Conservation (phyloP, 2,113 vertebrate genomes). For the Prionailurus viverrinus region DNA sequence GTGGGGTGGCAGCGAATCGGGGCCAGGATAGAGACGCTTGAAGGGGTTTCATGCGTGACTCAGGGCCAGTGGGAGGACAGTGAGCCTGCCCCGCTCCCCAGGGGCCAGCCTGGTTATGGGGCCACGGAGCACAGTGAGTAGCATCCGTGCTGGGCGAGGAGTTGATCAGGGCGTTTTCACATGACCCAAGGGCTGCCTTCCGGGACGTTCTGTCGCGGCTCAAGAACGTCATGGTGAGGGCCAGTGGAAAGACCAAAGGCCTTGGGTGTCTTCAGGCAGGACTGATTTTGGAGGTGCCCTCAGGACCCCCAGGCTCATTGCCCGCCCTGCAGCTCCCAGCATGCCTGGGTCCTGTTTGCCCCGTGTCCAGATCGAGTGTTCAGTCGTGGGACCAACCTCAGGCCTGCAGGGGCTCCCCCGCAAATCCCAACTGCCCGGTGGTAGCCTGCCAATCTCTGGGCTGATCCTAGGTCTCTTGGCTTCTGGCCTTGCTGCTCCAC, state of each 20-base stretch:
- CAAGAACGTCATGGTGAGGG: not conserved
- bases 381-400: not conserved
- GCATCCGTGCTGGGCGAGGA: fast-evolving
- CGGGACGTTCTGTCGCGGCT: not conserved
- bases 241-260: not conserved
- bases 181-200: not conserved
- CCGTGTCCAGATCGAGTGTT: not conserved
- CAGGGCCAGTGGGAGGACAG: not conserved
- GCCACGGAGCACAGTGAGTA: fast-evolving
- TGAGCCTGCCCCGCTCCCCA: not conserved
- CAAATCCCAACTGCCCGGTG: not conserved
- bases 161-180: not conserved
- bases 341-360: not conserved
- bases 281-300: not conserved
- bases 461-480: not conserved
- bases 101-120: not conserved
- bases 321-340: not conserved
- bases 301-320: not conserved
- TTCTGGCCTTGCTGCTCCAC: not conserved
- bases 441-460: fast-evolving
- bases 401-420: not conserved
- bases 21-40: not conserved
- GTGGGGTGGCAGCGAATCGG: not conserved
- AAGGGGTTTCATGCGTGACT: not conserved
- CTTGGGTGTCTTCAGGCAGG: not conserved